Percentiles rank a stretch among this genome's conserved stretches.
Conservation (phyloP, 2,113 vertebrate species). For the Sceloporus undulatus region DNA sequence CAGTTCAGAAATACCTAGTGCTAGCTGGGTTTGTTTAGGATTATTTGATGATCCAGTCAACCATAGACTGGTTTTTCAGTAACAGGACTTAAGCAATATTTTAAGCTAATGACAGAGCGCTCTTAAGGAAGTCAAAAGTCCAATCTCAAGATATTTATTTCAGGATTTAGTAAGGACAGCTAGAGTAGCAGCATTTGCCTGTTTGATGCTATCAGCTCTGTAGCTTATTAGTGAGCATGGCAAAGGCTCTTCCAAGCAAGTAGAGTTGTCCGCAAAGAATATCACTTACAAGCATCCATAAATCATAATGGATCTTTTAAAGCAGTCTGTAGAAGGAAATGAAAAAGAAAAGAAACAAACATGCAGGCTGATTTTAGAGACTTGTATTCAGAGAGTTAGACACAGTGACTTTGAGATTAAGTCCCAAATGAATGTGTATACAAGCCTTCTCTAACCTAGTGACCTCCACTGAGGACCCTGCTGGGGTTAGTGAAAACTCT, state of each 20-base stretch:
- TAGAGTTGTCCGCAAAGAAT: not conserved
- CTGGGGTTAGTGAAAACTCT: too few relatives aligned
- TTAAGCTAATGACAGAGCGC: not conserved
- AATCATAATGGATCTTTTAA: not conserved
- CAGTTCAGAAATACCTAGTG: not conserved
- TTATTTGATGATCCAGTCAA: not conserved
- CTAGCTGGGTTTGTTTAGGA: not conserved
- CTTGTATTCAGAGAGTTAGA: not conserved
- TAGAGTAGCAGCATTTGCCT: too few relatives aligned
- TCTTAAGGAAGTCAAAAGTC: not conserved
- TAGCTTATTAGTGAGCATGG: not conserved
- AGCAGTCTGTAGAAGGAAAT: not conserved
- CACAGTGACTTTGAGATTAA: not conserved
- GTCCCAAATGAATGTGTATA: not conserved
- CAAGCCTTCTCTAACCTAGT: too few relatives aligned
- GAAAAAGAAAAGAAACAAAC: not conserved
- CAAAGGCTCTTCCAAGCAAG: not conserved
- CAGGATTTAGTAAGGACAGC: not conserved
- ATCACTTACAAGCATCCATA: not conserved
- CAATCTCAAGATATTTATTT: not conserved
- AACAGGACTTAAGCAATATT: too few relatives aligned
- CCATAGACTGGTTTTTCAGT: not conserved
- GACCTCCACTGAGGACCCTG: too few relatives aligned
- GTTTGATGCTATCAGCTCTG: not conserved
- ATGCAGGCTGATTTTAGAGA: too few relatives aligned